Evolutionary conservation across 2,888 invertebrate genomes (phyloP), one percentile per base, ranked within the genome.

Genomic region (Carterocephalus palaemon): DNA sequence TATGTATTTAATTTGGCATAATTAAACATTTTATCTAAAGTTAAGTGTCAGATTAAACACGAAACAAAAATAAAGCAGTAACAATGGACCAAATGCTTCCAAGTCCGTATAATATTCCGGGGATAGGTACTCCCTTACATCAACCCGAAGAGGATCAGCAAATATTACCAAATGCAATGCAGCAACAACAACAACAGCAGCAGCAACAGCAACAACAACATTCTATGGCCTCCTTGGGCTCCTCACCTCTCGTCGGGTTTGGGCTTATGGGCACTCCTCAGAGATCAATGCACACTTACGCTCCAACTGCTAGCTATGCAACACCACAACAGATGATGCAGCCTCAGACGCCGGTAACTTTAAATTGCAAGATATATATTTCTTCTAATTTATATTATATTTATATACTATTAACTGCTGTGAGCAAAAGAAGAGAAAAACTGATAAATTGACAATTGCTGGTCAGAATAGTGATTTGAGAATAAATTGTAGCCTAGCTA

Each of bases 121-220:
- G 95, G 64, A 95, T 96, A 71, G 95, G 94, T 42, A 96, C 96
- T 3, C 96, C 96, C 1, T 74, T 95, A 8, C 95, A 96, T 85
- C 95, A 95, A 64, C 94, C 95, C 10, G 95, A 96, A 70, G 95
- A 96, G 68, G 96, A 96, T 74, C 95, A 96, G 72, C 93, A 94
- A 72, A 96, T 96, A 60, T 88, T 95, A 36, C 94, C 95, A 34
- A 93, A 93, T 88, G 94, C 95, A 0, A 87, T 95, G 57, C 93
- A 94, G 62, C 94, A 94, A 56, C 93, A 94, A 60, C 94, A 94
- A 54, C 77, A 74, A 34, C 93, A 92, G 58, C 93, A 26, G 57
- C 81, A 73, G 38, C 57, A 60, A 9, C 60, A 59, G 29, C 77
- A 70, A 40, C 70, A 65, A 38, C 76, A 90, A 54, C 89, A 90